Evolutionary conservation across 2,888 invertebrate genomes (phyloP).

Genomic region (Drosophila hawaiiensis): DNA sequence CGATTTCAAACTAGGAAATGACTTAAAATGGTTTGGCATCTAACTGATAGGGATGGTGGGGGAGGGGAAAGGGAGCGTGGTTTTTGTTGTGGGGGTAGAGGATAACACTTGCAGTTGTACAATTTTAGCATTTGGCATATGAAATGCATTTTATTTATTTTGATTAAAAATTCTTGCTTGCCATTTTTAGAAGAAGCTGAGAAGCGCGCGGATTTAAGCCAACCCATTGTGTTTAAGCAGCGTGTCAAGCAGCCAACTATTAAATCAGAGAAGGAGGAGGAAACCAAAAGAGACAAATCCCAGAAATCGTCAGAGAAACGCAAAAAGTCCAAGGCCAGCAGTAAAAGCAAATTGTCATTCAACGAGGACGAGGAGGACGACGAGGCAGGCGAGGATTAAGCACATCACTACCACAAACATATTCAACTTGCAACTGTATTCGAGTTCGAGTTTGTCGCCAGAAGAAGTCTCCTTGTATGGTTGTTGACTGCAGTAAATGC

Average conservation of each 20-base stretch:
- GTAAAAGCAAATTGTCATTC: slow-evolving; percentile 85
- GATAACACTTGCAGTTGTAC: slow-evolving; percentile 23
- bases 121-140: neutral
- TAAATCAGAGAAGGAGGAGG: slow-evolving; percentile 19
- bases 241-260: slow-evolving; percentile 61
- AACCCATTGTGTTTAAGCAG: slow-evolving; percentile 87
- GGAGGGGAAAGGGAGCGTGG: slow-evolving; percentile 17
- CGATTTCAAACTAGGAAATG: slow-evolving; percentile 48
- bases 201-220: slow-evolving; percentile 87
- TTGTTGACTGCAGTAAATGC: slow-evolving; percentile 43
- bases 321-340: slow-evolving; percentile 73
- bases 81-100: slow-evolving; percentile 10
- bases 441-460: slow-evolving; percentile 17
- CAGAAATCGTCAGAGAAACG: slow-evolving; percentile 44
- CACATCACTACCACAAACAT: neutral
- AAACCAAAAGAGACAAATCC: slow-evolving; percentile 20
- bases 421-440: slow-evolving; percentile 5
- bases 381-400: slow-evolving; percentile 60
- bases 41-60: slow-evolving; percentile 23
- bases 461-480: slow-evolving; percentile 42
- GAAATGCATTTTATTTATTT: neutral
- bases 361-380: slow-evolving; percentile 86
- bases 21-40: slow-evolving; percentile 53
- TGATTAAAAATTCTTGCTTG: slow-evolving; percentile 28
- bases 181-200: slow-evolving; percentile 87